These are phyloP conservation scores for Myocastor coypus DNA, from an alignment of 2,113 vertebrate species.

Conservation along the genomic window DNA sequence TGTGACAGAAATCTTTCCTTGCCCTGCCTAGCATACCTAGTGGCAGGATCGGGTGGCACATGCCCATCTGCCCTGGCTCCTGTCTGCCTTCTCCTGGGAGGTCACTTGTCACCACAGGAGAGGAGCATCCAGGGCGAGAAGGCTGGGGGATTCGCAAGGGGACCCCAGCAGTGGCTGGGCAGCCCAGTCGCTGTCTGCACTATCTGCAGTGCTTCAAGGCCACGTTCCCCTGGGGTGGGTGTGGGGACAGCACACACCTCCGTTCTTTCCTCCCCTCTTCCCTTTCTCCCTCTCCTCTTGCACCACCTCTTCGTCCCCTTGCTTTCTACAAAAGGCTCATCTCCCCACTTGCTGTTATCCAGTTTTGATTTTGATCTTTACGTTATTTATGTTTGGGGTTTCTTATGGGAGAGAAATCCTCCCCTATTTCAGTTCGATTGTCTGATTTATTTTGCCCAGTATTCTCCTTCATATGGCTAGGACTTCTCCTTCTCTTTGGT, in stretches of 20 bases:
- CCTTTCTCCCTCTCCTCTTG: neutral
- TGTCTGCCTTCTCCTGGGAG: too few species aligned
- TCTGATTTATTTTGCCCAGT: neutral
- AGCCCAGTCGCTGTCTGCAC: too few species aligned
- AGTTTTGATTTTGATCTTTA: neutral
- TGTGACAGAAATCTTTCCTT: too few species aligned
- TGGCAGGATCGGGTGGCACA: too few species aligned
- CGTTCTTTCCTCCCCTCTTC: neutral
- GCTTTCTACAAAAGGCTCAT: neutral
- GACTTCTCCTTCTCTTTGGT: neutral
- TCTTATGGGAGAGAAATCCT: neutral
- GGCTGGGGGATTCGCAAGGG: too few species aligned
- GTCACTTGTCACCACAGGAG: too few species aligned
- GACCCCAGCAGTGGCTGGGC: too few species aligned
- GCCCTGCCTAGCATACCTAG: too few species aligned
- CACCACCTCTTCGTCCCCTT: neutral
- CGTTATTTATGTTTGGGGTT: neutral
- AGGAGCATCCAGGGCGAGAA: too few species aligned
- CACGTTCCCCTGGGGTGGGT: rapidly evolving
- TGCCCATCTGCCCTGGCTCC: too few species aligned
- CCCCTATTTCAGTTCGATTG: neutral
- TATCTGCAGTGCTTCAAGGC: rapidly evolving
- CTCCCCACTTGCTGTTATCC: neutral
- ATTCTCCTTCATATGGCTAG: neutral
- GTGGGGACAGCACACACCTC: neutral